Conservation (phyloP, 2,888 invertebrate species). For the Trimorus sp. region DNA sequence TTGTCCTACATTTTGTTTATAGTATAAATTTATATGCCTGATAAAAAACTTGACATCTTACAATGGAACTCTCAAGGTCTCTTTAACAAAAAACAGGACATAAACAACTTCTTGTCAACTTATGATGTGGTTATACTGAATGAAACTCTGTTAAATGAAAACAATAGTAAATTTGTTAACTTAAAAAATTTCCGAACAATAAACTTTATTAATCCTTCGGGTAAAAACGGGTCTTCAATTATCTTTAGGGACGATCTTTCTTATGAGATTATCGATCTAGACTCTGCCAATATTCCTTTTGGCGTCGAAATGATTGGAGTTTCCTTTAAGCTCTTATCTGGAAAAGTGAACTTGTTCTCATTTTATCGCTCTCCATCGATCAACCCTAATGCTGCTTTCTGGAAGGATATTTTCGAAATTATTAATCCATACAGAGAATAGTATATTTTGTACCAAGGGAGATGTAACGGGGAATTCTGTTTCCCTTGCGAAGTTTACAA, state of each 20-base stretch:
- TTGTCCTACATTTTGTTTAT: too few relatives aligned
- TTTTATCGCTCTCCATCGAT: conserved; percentile 15
- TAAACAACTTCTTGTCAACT: background rate
- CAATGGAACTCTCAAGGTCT: conserved; percentile 18
- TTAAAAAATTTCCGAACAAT: too few relatives aligned
- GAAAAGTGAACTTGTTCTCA: background rate
- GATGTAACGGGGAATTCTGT: too few relatives aligned
- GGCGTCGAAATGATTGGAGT: background rate
- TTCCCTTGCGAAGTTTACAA: too few relatives aligned
- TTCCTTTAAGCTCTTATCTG: background rate
- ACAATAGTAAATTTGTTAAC: too few relatives aligned
- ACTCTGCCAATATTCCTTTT: too few relatives aligned
- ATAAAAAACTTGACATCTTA: conserved; percentile 1
- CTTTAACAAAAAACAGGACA: background rate
- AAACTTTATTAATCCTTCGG: too few relatives aligned
- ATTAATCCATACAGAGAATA: background rate
- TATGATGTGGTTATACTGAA: conserved; percentile 9
- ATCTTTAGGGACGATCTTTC: too few relatives aligned
- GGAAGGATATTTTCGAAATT: background rate
- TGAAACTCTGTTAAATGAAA: conserved; percentile 1
- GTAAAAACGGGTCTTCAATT: too few relatives aligned
- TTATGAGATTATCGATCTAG: too few relatives aligned
- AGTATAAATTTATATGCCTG: too few relatives aligned
- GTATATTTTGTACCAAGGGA: too few relatives aligned
- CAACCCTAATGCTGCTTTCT: background rate